Percentiles rank a stretch among this genome's conserved stretches.
These are phyloP conservation scores for Actinia equina DNA, from an alignment of 64 coral and sea anemone genomes.

Conservation along the genomic window DNA sequence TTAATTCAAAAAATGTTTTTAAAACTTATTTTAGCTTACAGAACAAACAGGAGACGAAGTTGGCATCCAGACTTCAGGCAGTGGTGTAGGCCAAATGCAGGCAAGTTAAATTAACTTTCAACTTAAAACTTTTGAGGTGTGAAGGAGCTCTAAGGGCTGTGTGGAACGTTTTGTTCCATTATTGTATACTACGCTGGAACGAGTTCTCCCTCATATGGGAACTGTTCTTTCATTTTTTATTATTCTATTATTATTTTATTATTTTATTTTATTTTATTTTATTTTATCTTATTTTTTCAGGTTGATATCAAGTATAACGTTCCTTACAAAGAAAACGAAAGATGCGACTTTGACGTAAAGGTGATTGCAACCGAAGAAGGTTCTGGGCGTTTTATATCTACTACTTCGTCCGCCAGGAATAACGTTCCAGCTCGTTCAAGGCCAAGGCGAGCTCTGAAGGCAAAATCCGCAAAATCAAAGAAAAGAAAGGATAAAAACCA, in stretches of 20 bases:
- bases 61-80: background rate
- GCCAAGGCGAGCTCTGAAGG: background rate
- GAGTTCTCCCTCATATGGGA: too few species aligned
- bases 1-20: background rate
- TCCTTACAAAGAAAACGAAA: conserved; percentile 17
- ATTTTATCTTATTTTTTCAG: background rate
- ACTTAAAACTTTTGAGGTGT: too few species aligned
- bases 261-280: too few species aligned
- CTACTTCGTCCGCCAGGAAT: background rate
- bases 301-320: conserved; percentile 50
- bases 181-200: too few species aligned
- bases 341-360: conserved; percentile 30
- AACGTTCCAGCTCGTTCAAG: background rate
- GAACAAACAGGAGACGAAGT: background rate
- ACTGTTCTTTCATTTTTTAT: too few species aligned
- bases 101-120: background rate
- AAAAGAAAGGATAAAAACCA: background rate
- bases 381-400: background rate
- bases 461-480: background rate
- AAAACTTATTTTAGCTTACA: background rate
- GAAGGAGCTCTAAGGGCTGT: too few species aligned
- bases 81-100: background rate
- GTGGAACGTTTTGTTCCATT: too few species aligned
- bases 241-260: too few species aligned
- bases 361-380: background rate